These are phyloP conservation scores for Ischnura elegans DNA, from an alignment of 2,888 invertebrate species.

Conservation along the genomic window DNA sequence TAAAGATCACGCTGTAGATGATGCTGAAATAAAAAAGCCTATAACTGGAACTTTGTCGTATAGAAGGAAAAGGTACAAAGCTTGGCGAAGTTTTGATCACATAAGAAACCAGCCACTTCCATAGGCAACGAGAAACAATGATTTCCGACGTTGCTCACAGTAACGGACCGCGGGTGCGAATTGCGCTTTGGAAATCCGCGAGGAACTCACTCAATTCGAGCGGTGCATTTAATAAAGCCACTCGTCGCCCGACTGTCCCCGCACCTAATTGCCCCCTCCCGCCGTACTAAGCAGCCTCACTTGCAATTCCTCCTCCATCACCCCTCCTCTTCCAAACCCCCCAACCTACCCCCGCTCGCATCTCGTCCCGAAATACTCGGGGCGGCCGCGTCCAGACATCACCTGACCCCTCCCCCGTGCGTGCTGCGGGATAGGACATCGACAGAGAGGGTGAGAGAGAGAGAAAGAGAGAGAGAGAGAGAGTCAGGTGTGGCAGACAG, in stretches of 20 bases:
- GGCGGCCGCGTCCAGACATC: conserved; percentile 60
- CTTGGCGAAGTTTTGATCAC: too few species aligned
- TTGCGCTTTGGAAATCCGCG: background rate
- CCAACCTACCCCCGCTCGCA: conserved; percentile 30
- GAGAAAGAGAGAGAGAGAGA: background rate
- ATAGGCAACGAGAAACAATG: too few species aligned
- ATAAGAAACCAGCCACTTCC: too few species aligned
- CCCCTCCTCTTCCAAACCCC: background rate
- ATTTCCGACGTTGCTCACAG: background rate
- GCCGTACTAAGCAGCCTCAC: background rate
- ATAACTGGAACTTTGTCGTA: too few species aligned
- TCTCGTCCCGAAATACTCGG: conserved; percentile 44
- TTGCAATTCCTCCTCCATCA: background rate
- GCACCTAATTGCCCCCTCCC: background rate
- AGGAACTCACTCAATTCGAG: background rate
- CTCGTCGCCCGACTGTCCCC: background rate
- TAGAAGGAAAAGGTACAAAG: too few species aligned
- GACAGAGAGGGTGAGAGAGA: background rate
- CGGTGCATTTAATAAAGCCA: background rate
- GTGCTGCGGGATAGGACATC: background rate
- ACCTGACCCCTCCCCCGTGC: conserved; percentile 38
- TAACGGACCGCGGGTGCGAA: background rate
- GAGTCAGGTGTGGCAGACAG: too few species aligned
- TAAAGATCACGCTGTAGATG: too few species aligned
- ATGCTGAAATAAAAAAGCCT: too few species aligned